phyloP scores from a whole-genome alignment of 2,888 invertebrate species.

The Pollenia amentaria region DNA sequence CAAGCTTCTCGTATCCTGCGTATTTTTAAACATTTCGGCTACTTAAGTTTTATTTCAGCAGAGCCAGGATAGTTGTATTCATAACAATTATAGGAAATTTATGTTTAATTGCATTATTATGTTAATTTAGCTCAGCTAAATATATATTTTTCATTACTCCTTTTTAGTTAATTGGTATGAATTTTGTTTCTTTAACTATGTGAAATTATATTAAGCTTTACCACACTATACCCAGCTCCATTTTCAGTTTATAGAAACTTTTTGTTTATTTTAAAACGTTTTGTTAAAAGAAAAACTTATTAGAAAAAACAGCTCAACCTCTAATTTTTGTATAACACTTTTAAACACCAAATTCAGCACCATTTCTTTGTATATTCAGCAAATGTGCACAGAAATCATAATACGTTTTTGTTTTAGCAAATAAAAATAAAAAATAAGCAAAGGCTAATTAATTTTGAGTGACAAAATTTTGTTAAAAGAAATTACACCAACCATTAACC shows the following conservation, averaged over 20 bases:
- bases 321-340: background rate
- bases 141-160: background rate
- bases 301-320: conserved; percentile 53
- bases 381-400: conserved; percentile 68
- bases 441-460: background rate
- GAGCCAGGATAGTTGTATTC: too few relatives aligned
- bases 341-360: conserved; percentile 42
- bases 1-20: too few relatives aligned
- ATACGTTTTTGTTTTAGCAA: conserved; percentile 24
- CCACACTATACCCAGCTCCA: too few relatives aligned
- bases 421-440: conserved; percentile 44
- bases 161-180: background rate
- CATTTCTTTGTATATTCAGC: conserved; percentile 25
- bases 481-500: conserved; percentile 86
- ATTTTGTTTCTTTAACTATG: background rate
- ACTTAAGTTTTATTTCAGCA: background rate
- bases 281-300: background rate
- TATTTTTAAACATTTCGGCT: conserved; percentile 11
- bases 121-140: conserved; percentile 26
- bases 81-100: background rate
- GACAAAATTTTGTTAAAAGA: background rate
- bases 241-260: background rate
- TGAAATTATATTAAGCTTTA: too few relatives aligned
- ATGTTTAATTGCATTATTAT: background rate
- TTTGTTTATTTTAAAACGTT: background rate